phyloP scores from a whole-genome alignment of 1,140 invertebrate genomes.

The Diachasma alloeum region DNA sequence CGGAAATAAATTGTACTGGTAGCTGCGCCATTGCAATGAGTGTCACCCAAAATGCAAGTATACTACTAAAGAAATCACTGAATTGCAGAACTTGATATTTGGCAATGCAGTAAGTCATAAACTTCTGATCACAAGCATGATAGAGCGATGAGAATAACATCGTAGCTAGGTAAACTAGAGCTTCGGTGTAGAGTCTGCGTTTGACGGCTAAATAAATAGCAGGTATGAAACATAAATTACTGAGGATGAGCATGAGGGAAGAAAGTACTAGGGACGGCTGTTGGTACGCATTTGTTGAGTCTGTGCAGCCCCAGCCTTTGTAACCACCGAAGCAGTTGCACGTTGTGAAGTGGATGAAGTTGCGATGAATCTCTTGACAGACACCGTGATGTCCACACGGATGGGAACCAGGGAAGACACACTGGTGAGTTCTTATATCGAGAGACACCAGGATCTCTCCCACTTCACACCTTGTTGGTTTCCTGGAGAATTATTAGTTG shows the following conservation, averaged over 20 bases:
- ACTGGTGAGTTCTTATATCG: conserved; percentile 64
- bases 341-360: conserved; percentile 64
- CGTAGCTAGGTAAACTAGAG: conserved; percentile 82
- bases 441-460: conserved; percentile 66
- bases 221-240: conserved; percentile 87
- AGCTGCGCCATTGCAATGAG: conserved; percentile 85
- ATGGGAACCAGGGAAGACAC: conserved; percentile 58
- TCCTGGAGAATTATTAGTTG: no score
- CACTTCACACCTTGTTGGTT: conserved; percentile 51
- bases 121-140: conserved; percentile 76
- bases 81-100: conserved; percentile 80
- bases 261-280: conserved; percentile 73
- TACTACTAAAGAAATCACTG: conserved; percentile 89
- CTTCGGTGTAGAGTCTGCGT: conserved; percentile 81
- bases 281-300: conserved; percentile 76
- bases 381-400: conserved; percentile 64
- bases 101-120: conserved; percentile 55
- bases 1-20: conserved; percentile 70
- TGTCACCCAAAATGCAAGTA: conserved; percentile 91
- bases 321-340: conserved; percentile 68
- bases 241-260: conserved; percentile 81
- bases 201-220: conserved; percentile 82
- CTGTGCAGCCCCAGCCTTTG: conserved; percentile 85
- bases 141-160: conserved; percentile 90
- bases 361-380: conserved; percentile 66